These are phyloP conservation scores for Listronotus oregonensis DNA, from an alignment of 1,140 invertebrate species.

Conservation along the genomic window DNA sequence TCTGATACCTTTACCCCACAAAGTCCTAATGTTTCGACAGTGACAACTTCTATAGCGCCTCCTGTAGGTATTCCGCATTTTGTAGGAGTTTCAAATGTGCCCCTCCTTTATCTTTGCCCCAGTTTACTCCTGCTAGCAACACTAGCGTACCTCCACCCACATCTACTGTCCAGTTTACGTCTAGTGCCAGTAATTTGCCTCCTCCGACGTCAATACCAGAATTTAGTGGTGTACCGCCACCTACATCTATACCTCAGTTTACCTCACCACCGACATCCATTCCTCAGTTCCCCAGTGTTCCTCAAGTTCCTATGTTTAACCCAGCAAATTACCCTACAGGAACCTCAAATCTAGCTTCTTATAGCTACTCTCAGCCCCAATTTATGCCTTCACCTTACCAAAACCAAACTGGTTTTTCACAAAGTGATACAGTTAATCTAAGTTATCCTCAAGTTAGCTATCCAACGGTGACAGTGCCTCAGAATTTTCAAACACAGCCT, in stretches of 20 bases:
- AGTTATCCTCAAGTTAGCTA: conserved; percentile 21
- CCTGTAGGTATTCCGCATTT: conserved; percentile 2
- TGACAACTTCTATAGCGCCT: background rate
- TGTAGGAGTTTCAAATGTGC: conserved; percentile 14
- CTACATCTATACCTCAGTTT: conserved; percentile 4
- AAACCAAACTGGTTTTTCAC: background rate
- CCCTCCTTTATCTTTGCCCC: conserved; percentile 15
- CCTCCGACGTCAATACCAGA: conserved; percentile 17
- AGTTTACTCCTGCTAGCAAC: conserved; percentile 3
- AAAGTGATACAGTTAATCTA: conserved; percentile 15
- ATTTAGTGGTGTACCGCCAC: background rate
- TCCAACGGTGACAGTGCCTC: conserved; percentile 17
- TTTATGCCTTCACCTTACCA: background rate
- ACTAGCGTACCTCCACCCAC: background rate
- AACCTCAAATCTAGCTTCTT: background rate
- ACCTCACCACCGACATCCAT: conserved; percentile 7
- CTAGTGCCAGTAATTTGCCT: conserved; percentile 2
- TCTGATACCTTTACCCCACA: background rate
- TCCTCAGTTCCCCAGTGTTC: conserved; percentile 8
- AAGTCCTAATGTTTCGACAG: background rate
- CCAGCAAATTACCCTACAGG: conserved; percentile 3
- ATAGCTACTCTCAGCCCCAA: conserved; percentile 28
- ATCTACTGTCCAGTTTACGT: background rate
- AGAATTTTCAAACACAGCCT: conserved; percentile 20
- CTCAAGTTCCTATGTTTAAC: conserved; percentile 30